Percentiles rank a stretch among this genome's conserved stretches.
These are phyloP conservation scores for Pseudomyrmex sp. DNA, from an alignment of 1,140 invertebrate species.

Conservation along the genomic window DNA sequence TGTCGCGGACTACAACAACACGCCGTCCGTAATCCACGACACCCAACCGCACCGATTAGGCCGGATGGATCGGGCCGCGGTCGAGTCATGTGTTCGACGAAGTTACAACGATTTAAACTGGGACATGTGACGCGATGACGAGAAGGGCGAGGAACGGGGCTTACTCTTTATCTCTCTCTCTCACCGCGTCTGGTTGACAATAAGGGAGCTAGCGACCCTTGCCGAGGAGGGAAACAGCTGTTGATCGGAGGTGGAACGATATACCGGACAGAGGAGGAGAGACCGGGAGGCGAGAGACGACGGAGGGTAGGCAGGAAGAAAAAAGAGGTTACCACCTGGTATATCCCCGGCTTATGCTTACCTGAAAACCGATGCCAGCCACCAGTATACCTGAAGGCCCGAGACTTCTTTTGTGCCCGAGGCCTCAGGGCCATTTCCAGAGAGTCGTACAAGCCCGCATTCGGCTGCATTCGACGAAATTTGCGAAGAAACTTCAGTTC, in stretches of 20 bases:
- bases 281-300: constrained; percentile 22
- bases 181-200: constrained; percentile 76
- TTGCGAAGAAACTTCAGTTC: constrained; percentile 1
- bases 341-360: constrained; percentile 79
- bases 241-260: constrained; percentile 76
- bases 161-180: constrained; percentile 32
- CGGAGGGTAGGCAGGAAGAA: constrained; percentile 69
- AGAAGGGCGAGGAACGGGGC: constrained; percentile 43
- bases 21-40: constrained; percentile 11
- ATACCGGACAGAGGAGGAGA: constrained; percentile 56
- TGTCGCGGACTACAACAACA: constrained; percentile 6
- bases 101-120: constrained; percentile 77
- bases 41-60: constrained; percentile 56
- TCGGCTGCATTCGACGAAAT: constrained; percentile 57
- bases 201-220: constrained; percentile 76
- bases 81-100: constrained; percentile 69
- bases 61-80: constrained; percentile 52
- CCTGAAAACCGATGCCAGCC: constrained; percentile 78
- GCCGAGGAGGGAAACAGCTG: constrained; percentile 82
- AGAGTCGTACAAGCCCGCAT: constrained; percentile 30
- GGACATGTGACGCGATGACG: constrained; percentile 74
- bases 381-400: constrained; percentile 71
- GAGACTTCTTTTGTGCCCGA: constrained; percentile 78
- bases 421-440: constrained; percentile 61
- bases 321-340: constrained; percentile 84